Conservation (phyloP, 2,888 invertebrate genomes). For the Acanthococcus lagerstroemiae region DNA sequence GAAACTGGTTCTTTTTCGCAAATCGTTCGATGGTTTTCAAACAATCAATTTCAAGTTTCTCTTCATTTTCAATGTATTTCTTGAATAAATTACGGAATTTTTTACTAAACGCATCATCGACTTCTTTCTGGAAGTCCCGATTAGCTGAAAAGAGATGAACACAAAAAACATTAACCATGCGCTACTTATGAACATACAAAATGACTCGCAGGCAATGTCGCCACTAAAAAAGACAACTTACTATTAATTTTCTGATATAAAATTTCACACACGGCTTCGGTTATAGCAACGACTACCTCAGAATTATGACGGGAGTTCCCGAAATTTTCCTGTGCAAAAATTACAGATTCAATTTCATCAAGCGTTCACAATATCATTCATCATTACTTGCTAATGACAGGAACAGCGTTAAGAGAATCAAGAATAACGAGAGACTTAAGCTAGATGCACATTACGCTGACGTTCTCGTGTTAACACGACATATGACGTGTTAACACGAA, state of each 20-base stretch:
- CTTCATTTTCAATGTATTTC: constrained; percentile 20
- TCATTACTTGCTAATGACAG: too few species aligned
- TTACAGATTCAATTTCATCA: not conserved
- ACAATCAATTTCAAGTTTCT: constrained; percentile 11
- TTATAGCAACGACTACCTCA: not conserved
- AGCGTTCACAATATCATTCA: too few species aligned
- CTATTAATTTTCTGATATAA: not conserved
- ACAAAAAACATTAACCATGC: not conserved
- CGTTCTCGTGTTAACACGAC: too few species aligned
- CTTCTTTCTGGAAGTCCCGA: not conserved
- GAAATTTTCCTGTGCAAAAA: constrained; percentile 5
- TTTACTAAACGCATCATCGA: not conserved
- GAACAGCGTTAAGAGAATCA: not conserved
- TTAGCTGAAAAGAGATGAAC: not conserved
- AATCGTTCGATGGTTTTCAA: constrained; percentile 7
- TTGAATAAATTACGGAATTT: constrained; percentile 10
- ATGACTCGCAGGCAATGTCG: not conserved
- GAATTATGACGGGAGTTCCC: not conserved
- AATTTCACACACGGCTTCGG: not conserved
- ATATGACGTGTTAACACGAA: too few species aligned
- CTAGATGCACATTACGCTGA: not conserved
- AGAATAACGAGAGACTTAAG: too few species aligned
- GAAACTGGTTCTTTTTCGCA: not conserved
- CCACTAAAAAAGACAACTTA: not conserved
- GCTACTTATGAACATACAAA: not conserved